Percentiles rank a stretch among this genome's conserved stretches.
Conservation (phyloP, 2,797 vertebrate genomes). For the Smutsia temminckii region DNA sequence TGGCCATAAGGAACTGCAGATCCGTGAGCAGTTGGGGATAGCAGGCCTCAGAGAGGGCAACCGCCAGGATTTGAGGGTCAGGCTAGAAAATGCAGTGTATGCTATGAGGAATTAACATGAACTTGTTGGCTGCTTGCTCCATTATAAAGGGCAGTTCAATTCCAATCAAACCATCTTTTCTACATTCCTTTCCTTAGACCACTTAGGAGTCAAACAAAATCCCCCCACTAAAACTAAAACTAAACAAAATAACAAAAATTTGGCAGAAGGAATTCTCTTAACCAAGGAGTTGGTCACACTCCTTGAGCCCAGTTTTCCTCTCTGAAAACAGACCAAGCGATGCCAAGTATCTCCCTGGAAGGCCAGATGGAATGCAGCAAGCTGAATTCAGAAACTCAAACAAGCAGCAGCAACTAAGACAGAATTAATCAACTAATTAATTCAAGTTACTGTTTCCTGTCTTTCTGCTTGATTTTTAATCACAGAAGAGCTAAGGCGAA, state of each 20-base stretch:
- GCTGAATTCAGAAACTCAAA: conserved; percentile 24
- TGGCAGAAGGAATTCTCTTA: background rate
- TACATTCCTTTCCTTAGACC: background rate
- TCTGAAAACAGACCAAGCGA: conserved; percentile 29
- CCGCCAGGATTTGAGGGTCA: background rate
- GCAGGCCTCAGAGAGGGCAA: background rate
- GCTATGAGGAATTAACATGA: background rate
- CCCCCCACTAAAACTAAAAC: background rate
- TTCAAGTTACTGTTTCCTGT: background rate
- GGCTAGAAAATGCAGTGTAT: background rate
- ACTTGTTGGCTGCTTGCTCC: background rate
- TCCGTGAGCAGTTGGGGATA: background rate
- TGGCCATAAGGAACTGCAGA: background rate
- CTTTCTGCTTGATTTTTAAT: background rate
- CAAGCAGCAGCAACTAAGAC: background rate
- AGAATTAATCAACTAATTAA: background rate
- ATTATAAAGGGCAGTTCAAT: background rate
- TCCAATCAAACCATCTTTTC: background rate
- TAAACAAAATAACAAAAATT: background rate
- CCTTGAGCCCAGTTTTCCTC: background rate
- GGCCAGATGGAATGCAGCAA: background rate
- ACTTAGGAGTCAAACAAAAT: background rate
- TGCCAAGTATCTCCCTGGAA: background rate
- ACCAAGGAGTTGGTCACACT: background rate
- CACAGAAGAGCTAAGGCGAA: background rate